Percentiles rank a stretch among this genome's conserved stretches.
These are phyloP conservation scores for Cynaeus angustus DNA, from an alignment of 2,888 invertebrate genomes.

Conservation along the genomic window DNA sequence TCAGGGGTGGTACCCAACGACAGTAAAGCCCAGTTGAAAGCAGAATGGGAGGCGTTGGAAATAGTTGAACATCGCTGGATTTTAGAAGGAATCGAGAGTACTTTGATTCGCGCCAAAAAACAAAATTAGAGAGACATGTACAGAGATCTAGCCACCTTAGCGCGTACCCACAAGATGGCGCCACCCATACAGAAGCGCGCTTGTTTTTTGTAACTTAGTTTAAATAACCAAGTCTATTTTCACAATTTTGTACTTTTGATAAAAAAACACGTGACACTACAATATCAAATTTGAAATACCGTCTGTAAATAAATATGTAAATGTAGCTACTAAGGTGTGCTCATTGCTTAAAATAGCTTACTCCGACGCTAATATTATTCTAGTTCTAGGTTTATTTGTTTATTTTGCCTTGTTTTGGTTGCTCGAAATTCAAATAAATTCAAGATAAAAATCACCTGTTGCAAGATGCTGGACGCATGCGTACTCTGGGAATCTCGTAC, in stretches of 20 bases:
- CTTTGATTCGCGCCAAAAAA: background rate
- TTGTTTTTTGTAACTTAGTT: no score
- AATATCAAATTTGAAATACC: no score
- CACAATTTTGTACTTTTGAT: no score
- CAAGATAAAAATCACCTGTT: slow-evolving; percentile 59
- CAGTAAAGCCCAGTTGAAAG: slow-evolving; percentile 98
- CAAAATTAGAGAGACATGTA: background rate
- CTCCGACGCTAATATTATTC: background rate
- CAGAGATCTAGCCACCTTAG: no score
- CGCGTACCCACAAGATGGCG: no score
- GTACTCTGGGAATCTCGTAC: slow-evolving; percentile 37
- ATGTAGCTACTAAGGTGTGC: background rate
- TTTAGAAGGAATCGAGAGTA: slow-evolving; percentile 83
- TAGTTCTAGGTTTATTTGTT: background rate
- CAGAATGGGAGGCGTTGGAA: slow-evolving; percentile 99
- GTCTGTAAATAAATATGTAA: no score
- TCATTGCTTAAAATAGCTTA: slow-evolving; percentile 6
- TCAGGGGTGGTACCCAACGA: slow-evolving; percentile 97
- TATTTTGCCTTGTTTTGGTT: slow-evolving; percentile 19
- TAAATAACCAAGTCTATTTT: no score
- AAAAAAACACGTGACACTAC: no score
- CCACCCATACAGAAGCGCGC: no score
- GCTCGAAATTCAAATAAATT: slow-evolving; percentile 18
- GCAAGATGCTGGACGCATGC: slow-evolving; percentile 56
- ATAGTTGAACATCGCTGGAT: slow-evolving; percentile 96